phyloP scores from a whole-genome alignment of 2,888 invertebrate species.

The Scrobipalpa costella region DNA sequence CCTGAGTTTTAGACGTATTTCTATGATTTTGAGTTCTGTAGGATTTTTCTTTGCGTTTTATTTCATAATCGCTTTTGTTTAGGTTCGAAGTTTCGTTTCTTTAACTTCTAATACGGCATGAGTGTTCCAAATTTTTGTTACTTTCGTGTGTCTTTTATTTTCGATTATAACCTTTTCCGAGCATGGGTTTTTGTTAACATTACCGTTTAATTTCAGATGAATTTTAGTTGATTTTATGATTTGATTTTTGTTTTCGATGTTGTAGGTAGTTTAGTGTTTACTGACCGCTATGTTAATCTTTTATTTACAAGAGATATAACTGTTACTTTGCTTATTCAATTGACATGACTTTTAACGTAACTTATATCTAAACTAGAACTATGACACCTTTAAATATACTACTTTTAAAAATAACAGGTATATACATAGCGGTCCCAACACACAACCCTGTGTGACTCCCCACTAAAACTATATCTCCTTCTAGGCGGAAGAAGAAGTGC shows the following conservation, averaged over 20 bases:
- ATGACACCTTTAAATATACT: no score
- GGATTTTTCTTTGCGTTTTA: conserved; percentile 24
- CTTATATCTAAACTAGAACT: no score
- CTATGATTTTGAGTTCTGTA: conserved; percentile 22
- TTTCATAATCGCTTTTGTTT: conserved; percentile 29
- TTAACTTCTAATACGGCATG: conserved; percentile 41
- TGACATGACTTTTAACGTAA: neutral
- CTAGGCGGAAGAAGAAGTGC: conserved; percentile 98
- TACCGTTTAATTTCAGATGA: conserved; percentile 30
- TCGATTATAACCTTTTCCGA: conserved; percentile 38
- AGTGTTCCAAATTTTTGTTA: conserved; percentile 33
- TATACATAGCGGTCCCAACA: conserved; percentile 37
- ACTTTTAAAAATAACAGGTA: conserved; percentile 30
- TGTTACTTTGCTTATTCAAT: neutral
- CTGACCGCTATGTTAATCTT: conserved; percentile 9
- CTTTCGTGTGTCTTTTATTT: conserved; percentile 34
- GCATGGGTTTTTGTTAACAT: conserved; percentile 40
- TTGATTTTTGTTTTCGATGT: conserved; percentile 44
- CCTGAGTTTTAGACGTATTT: conserved; percentile 26
- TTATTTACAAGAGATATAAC: neutral
- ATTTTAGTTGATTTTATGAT: conserved; percentile 30
- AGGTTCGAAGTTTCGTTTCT: conserved; percentile 26
- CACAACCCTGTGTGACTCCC: conserved; percentile 32
- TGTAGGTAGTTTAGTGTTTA: conserved; percentile 35
- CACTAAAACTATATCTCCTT: conserved; percentile 46